Base-by-base conservation (phyloP, 2,113 vertebrate species). In the Regulus satrapa region DNA sequence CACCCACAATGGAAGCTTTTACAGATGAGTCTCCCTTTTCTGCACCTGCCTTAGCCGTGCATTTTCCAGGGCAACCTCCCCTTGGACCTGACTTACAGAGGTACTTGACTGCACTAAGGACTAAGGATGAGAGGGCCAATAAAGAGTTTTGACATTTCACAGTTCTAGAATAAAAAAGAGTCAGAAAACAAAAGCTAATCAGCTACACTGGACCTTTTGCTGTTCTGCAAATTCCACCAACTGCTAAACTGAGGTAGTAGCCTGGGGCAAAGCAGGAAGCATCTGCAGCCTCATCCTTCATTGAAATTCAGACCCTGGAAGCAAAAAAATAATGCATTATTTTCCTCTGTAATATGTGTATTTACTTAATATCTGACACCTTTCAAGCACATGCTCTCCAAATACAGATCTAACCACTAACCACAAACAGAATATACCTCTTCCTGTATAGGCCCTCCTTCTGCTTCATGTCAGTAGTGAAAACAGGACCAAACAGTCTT, bases 31-130 rank as follows among this genome's bases (percentile, higher is more conserved):
- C 38, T 71, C 19, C 48, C 40, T 51, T 58, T 21, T 38, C 41
- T n/a, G 63, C 0, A 0, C 38, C 38, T 46, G 38, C 34, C 72
- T 41, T 8, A 56, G 74, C 34, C 4, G 0, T 24, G n/a, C 15
- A 9, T 19, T 61, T 38, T 21, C 45, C 54, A 58, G 29, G 43
- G 10, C 29, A 54, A 1, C 31, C 24, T 66, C 29, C 32, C 38
- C 46, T 67, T 1, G 2, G 34, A 31, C 18, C 20, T 34, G n/a
- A 23, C 6, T 41, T 61, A 23, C 24, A 28, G 5, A 8, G 40
- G 10, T 49, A 14, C 58, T 75, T 64, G 54, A 31, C 49, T 69
- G 45, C 29, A 51, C 46, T 46, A 55, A 40, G 15, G 41, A 58
- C 34, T 41, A 45, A 58, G 7, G 9, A 6, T 46, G 55, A 82